Evolutionary conservation across 2,113 vertebrate species (phyloP).

Genomic region (Hippocampus mohnikei): DNA sequence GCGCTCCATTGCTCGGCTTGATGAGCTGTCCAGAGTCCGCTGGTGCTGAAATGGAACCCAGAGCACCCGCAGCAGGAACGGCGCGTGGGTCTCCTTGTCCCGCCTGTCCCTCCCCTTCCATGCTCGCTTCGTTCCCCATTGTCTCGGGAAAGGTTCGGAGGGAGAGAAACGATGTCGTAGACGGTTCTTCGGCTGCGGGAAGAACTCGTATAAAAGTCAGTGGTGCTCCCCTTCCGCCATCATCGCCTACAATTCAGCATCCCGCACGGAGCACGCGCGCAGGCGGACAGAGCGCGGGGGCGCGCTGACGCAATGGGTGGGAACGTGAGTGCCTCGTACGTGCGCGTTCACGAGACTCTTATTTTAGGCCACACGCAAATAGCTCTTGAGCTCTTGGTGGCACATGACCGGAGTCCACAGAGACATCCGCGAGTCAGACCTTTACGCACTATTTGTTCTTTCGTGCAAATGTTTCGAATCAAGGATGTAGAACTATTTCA

Average conservation of each 20-base stretch:
- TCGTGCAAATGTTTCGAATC: not conserved
- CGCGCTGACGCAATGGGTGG: slow-evolving; percentile 71
- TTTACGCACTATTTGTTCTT: not conserved
- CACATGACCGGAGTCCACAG: slow-evolving; percentile 25
- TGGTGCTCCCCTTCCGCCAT: slow-evolving; percentile 78
- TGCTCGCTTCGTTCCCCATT: slow-evolving; percentile 80
- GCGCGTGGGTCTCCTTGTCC: slow-evolving; percentile 68
- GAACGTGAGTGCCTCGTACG: slow-evolving; percentile 47
- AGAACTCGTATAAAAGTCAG: slow-evolving; percentile 72
- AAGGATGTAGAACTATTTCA: not conserved
- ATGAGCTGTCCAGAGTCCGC: slow-evolving; percentile 78
- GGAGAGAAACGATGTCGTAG: slow-evolving; percentile 59
- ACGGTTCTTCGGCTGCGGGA: slow-evolving; percentile 57
- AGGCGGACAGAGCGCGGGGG: slow-evolving; percentile 59
- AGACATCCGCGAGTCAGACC: slow-evolving; percentile 8
- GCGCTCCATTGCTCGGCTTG: slow-evolving; percentile 78
- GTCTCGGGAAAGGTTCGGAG: slow-evolving; percentile 55
- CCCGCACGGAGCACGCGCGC: slow-evolving; percentile 74
- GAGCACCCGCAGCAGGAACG: slow-evolving; percentile 68
- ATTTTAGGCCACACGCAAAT: slow-evolving; percentile 40
- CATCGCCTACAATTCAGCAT: slow-evolving; percentile 77
- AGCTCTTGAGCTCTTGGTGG: slow-evolving; percentile 8
- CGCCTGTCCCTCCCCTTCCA: slow-evolving; percentile 73
- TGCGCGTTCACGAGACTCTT: slow-evolving; percentile 52
- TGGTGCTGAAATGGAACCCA: slow-evolving; percentile 81